Evolutionary conservation across 2,113 vertebrate species (phyloP).

Genomic region (Cryptotis parvus): DNA sequence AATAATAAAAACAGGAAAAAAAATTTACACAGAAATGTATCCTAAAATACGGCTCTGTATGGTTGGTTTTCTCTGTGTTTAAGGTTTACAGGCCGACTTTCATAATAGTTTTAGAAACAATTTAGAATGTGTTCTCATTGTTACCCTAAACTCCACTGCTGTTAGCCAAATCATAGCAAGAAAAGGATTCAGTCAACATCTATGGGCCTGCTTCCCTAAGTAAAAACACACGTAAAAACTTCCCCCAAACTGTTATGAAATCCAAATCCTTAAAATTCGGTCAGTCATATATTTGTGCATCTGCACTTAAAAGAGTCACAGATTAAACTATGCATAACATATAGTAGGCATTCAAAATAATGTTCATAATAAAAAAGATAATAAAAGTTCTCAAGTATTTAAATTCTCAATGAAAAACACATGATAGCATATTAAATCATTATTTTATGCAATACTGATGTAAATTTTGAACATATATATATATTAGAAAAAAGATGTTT

Average conservation of each 20-base stretch:
- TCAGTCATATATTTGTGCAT: background rate
- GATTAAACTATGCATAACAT: background rate
- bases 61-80: slow-evolving; percentile 36
- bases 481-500: background rate
- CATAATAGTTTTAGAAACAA: background rate
- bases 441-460: background rate
- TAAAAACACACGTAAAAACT: background rate
- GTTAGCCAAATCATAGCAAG: background rate
- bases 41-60: slow-evolving; percentile 45
- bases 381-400: background rate
- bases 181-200: background rate
- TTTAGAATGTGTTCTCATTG: slow-evolving; percentile 33
- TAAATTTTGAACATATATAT: slow-evolving; percentile 32
- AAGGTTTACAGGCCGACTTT: background rate
- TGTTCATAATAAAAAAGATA: background rate
- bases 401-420: background rate
- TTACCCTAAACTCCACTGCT: background rate
- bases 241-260: background rate
- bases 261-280: slow-evolving; percentile 18
- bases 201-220: background rate
- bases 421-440: background rate
- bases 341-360: background rate
- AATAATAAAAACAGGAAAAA: slow-evolving; percentile 37
- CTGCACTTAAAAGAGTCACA: background rate
- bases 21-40: background rate